Base-by-base conservation (phyloP, 2,113 vertebrate species). In the Dicentrarchus labrax region DNA sequence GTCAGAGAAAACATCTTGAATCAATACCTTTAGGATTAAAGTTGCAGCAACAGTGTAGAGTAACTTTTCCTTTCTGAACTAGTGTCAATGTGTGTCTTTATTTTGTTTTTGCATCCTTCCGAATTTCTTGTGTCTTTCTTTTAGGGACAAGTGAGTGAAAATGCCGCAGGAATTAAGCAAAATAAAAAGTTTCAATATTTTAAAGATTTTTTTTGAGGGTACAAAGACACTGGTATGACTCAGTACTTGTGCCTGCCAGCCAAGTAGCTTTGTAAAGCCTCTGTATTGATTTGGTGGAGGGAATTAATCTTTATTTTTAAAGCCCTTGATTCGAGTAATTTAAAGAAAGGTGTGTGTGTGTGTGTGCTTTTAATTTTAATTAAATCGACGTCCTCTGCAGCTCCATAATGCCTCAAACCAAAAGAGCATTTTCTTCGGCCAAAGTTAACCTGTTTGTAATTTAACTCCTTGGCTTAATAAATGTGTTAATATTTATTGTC, bases 161-260 rank as follows among this genome's bases (percentile, higher is more conserved):
- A 50, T 30, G 39, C 36, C 21, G 43, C 15, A 77, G 54, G 45
- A 76, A 82, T 54, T 16, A 2, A 36, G 39, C 2, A 21, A 73
- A 47, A 71, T 41, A 15, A 62, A 41, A 51, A 59, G 47, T 76
- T 72, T 53, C 17, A 86, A 68, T 72, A 60, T 64, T 80, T 60
- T 22, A 5, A 51, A 4, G 17, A 13, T 41, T 51, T 9, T 53
- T 73, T 2, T 45, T 24, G 36, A 11, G 24, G 48, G 41, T 74
- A 22, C 30, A 73, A 38, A 78, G 60, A 70, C 5, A 51, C 36
- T 85, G 10, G 65, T 73, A n/a, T 67, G 38, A 69, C 68, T 76
- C 41, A 36, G 47, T 22, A 47, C 19, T 22, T 66, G 38, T 22
- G 5, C 8, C 36, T 59, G 17, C 4, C 13, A 67, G 19, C 16